A percentile compares a stretch with the other conserved stretches of the same genome.
Evolutionary conservation across 2,888 invertebrate species (phyloP).

Genomic region (Noctua comes): DNA sequence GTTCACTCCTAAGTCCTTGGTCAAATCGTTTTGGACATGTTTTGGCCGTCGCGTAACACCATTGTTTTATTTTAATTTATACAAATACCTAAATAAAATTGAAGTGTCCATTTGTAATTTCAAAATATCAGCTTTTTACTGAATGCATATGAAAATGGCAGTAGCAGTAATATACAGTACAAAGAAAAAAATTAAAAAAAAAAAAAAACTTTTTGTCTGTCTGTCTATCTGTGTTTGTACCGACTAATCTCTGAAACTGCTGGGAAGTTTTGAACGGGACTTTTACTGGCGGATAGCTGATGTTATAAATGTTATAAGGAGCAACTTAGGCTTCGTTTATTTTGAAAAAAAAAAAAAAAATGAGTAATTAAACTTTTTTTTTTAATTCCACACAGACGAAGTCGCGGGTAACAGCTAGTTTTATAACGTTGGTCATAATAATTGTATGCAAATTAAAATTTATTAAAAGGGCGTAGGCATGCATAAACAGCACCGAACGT

Average conservation of each 20-base stretch:
- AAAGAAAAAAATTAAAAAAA: neutral
- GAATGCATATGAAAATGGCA: too few species aligned
- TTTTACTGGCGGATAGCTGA: neutral
- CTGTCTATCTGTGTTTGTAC: neutral
- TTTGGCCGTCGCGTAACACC: constrained; percentile 17
- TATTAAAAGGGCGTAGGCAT: neutral
- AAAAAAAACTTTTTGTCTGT: neutral
- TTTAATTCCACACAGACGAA: neutral
- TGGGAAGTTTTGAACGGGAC: neutral
- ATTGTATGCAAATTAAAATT: constrained; percentile 61
- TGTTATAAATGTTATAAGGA: too few species aligned
- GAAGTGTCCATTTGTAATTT: neutral
- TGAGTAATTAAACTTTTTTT: neutral
- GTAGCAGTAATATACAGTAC: neutral
- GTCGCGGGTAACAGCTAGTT: neutral
- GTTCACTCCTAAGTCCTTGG: constrained; percentile 12
- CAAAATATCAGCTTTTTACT: neutral
- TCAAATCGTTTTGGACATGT: constrained; percentile 22
- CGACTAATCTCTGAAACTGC: too few species aligned
- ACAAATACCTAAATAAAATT: neutral
- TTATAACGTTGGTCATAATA: constrained; percentile 13
- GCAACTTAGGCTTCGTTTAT: too few species aligned
- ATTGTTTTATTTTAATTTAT: constrained; percentile 37
- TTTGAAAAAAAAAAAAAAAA: too few species aligned
- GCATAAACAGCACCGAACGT: constrained; percentile 6